phyloP scores from a whole-genome alignment of 2,888 invertebrate species.

The Creontiades dilutus region DNA sequence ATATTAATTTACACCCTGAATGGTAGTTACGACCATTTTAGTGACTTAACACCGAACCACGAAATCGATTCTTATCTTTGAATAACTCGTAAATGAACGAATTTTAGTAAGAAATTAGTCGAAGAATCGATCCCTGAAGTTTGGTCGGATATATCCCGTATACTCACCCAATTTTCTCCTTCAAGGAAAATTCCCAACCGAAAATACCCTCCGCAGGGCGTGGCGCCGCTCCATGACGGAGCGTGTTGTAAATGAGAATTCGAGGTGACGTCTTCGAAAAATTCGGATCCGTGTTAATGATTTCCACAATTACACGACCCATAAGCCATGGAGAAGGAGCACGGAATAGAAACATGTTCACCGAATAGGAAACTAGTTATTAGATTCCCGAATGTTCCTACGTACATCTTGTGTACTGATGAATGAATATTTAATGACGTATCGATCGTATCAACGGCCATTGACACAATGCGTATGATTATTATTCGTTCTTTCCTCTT shows the following conservation, averaged over 20 bases:
- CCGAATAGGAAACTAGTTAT: conserved; percentile 1
- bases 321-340: conserved; percentile 1
- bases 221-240: not conserved
- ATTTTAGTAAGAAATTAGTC: too few relatives aligned
- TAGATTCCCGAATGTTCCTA: not conserved
- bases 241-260: conserved; percentile 38
- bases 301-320: conserved; percentile 25
- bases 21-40: too few relatives aligned
- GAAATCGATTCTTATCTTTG: too few relatives aligned
- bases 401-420: not conserved
- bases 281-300: not conserved
- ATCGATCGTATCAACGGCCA: not conserved
- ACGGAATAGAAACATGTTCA: conserved; percentile 16
- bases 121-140: too few relatives aligned
- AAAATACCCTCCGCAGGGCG: too few relatives aligned
- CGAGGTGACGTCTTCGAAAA: conserved; percentile 14
- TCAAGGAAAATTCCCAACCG: too few relatives aligned
- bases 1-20: too few relatives aligned
- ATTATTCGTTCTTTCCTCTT: too few relatives aligned
- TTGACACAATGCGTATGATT: not conserved
- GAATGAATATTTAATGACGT: not conserved
- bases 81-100: too few relatives aligned
- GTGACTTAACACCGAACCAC: too few relatives aligned
- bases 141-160: too few relatives aligned
- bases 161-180: too few relatives aligned